Evolutionary conservation across 2,113 vertebrate genomes (phyloP), one percentile per base, ranked within the genome.

Genomic region (Silurus glanis): DNA sequence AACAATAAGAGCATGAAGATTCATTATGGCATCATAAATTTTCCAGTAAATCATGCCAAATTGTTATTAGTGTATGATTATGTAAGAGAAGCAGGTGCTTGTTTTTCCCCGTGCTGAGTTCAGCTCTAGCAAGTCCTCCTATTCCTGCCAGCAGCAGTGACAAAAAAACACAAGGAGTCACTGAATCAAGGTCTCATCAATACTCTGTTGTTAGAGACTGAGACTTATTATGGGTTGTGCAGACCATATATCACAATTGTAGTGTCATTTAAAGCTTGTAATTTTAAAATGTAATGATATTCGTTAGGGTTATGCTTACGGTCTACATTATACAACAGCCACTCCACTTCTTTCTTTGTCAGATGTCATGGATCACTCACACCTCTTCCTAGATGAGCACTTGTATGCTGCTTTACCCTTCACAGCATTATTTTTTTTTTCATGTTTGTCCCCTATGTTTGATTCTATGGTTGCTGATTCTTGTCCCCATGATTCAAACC

Each of bases 111-210:
- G 74, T 91, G 88, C 83, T 86, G 82, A 87, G 78, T 78, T 91
- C 78, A 91, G 85, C 71, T 16, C 62, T 84, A 84, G 78, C 45
- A 58, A 87, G 37, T 37, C 37, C 58, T 86, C 74, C 53, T 55
- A 89, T 62, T 85, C 87, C 83, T 84, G 78, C 61, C 81, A 83
- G 88, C 88, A 89, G 87, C 76, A 90, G 56, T 61, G 81, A 37
- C 37, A 37, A 37, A 47, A 79, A 85, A 85, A 89, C 89, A 90
- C 69, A 85, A 82, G 85, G 66, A 86, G 72, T 82, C 78, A 55
- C 86, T 78, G 59, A 80, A 87, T 66, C 69, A 85, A n/a, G 19
- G 19, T 23, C 21, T 90, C 59, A 89, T 91, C 89, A 83, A 37
- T 81, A 62, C 58, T 59, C 23, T 14, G 4, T 19, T 75, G 14